Conservation (phyloP, 1,140 invertebrate genomes). For the Drosophila murphyi region DNA sequence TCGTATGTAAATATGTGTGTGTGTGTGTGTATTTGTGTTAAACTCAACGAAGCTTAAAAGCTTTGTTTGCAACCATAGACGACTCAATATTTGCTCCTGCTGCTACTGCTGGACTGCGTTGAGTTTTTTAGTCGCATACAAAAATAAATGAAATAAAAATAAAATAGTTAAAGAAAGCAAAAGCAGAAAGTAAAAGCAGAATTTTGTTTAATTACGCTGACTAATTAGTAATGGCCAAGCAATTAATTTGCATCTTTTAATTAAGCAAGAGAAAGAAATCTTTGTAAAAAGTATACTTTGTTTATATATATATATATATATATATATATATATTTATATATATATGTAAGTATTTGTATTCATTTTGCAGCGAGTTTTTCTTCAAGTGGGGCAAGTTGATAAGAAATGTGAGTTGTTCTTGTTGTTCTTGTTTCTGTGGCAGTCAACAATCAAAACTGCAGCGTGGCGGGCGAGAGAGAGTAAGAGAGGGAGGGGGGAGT, state of each 20-base stretch:
- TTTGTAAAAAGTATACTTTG: background rate
- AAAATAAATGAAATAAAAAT: background rate
- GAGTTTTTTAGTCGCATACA: conserved; percentile 20
- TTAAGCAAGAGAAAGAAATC: conserved; percentile 12
- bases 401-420: conserved; percentile 16
- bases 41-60: conserved; percentile 80
- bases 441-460: conserved; percentile 49
- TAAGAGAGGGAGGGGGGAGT: background rate
- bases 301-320: background rate
- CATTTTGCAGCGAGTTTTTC: conserved; percentile 19
- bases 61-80: conserved; percentile 73
- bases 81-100: conserved; percentile 66
- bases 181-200: conserved; percentile 9
- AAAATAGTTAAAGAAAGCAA: background rate
- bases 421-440: conserved; percentile 14
- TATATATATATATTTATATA: background rate
- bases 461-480: background rate
- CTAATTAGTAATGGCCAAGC: conserved; percentile 33
- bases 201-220: conserved; percentile 30
- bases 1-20: conserved; percentile 17
- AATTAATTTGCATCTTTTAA: conserved; percentile 35
- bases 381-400: conserved; percentile 40
- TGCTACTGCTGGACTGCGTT: conserved; percentile 32
- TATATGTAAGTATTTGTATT: conserved; percentile 1
- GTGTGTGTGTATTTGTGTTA: conserved; percentile 51